Evolutionary conservation across 2,797 vertebrate species (phyloP).

Genomic region (Cynodonichthys magdalenae): DNA sequence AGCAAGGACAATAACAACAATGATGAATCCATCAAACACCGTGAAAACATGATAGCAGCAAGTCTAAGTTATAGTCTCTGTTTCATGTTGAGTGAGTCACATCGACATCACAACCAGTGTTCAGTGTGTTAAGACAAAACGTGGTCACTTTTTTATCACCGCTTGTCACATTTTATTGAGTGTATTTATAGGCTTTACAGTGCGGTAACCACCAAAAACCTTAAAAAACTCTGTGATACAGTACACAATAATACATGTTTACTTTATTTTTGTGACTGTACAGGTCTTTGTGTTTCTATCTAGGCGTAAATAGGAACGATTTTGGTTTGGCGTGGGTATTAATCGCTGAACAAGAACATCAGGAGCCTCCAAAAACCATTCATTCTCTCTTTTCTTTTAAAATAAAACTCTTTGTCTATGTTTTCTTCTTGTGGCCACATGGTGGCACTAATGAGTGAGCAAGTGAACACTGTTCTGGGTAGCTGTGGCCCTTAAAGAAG

Average conservation of each 20-base stretch:
- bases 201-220: slow-evolving; percentile 55
- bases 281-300: slow-evolving; percentile 59
- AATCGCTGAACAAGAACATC: too few species aligned
- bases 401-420: slow-evolving; percentile 45
- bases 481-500: slow-evolving; percentile 19
- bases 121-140: slow-evolving; percentile 54
- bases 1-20: slow-evolving; percentile 31
- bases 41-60: slow-evolving; percentile 40
- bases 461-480: slow-evolving; percentile 25
- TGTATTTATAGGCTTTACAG: slow-evolving; percentile 71
- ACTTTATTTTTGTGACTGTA: slow-evolving; percentile 64
- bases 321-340: too few species aligned
- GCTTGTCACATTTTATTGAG: slow-evolving; percentile 66
- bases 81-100: slow-evolving; percentile 58
- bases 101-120: slow-evolving; percentile 69
- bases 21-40: slow-evolving; percentile 43
- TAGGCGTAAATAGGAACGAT: slow-evolving; percentile 48
- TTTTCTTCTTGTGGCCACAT: slow-evolving; percentile 64
- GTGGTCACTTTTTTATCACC: slow-evolving; percentile 47
- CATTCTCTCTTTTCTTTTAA: slow-evolving; percentile 28
- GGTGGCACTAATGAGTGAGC: slow-evolving; percentile 62
- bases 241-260: slow-evolving; percentile 72
- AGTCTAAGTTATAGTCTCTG: slow-evolving; percentile 23
- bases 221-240: slow-evolving; percentile 67
- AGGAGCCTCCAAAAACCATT: too few species aligned